Evolutionary conservation across 2,113 vertebrate species (phyloP).

Genomic region (Chionis minor): DNA sequence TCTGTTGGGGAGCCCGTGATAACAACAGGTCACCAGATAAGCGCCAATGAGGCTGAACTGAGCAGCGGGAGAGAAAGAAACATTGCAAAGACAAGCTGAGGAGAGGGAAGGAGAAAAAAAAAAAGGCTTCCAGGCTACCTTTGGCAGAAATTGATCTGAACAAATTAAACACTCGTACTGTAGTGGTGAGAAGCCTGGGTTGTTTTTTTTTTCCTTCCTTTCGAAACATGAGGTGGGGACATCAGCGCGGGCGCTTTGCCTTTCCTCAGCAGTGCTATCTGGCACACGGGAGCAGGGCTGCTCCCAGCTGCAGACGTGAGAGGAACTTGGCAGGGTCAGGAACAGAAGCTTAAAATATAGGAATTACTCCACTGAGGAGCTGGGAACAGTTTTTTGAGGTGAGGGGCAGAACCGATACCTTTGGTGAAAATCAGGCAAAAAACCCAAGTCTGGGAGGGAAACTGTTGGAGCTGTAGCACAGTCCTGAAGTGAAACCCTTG

Average conservation of each 20-base stretch:
- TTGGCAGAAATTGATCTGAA: constrained; percentile 43
- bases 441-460: background rate
- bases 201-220: background rate
- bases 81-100: background rate
- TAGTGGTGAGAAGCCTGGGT: background rate
- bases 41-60: background rate
- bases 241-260: accelerated
- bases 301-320: background rate
- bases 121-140: background rate
- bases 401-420: background rate
- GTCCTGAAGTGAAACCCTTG: background rate
- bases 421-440: background rate
- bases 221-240: accelerated
- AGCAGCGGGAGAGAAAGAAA: background rate
- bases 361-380: background rate
- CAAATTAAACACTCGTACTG: background rate
- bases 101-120: no score
- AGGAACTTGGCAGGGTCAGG: background rate
- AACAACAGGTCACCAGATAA: background rate
- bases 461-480: background rate
- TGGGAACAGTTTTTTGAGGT: background rate
- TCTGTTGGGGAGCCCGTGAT: background rate
- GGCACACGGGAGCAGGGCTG: background rate
- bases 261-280: background rate
- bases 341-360: background rate